These are phyloP conservation scores for Chromoteleia sp. DNA, from an alignment of 2,888 invertebrate genomes.

Conservation along the genomic window DNA sequence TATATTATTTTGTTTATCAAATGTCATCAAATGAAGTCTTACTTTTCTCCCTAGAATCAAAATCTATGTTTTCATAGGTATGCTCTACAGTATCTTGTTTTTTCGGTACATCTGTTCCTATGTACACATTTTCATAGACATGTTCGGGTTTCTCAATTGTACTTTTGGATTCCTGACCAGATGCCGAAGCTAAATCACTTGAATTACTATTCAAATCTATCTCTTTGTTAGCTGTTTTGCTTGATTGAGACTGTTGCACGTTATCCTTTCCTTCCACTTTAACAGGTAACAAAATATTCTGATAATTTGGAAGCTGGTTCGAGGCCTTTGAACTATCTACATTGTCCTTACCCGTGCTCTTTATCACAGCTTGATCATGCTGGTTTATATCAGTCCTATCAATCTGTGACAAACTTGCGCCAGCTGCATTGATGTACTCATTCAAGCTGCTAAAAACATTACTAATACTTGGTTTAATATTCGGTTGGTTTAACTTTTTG, in stretches of 20 bases:
- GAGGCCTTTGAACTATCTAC: constrained; percentile 21
- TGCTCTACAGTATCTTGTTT: constrained; percentile 69
- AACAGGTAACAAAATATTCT: constrained; percentile 78
- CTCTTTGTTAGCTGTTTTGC: constrained; percentile 54
- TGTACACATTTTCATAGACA: constrained; percentile 78
- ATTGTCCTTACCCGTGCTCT: constrained; percentile 30
- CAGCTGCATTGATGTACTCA: constrained; percentile 86
- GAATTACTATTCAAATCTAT: constrained; percentile 22
- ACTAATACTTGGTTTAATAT: constrained; percentile 86
- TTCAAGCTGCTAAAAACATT: constrained; percentile 88
- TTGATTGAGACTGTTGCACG: constrained; percentile 31
- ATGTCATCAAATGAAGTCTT: constrained; percentile 3
- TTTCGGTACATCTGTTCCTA: constrained; percentile 74
- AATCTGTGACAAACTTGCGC: constrained; percentile 75
- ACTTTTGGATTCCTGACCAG: constrained; percentile 57
- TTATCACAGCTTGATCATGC: constrained; percentile 36
- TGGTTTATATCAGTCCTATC: constrained; percentile 60
- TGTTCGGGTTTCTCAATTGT: constrained; percentile 73
- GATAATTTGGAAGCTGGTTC: constrained; percentile 73
- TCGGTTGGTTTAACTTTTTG: constrained; percentile 80
- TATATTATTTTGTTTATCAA: too few relatives aligned
- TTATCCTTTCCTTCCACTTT: constrained; percentile 72
- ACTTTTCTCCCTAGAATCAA: constrained; percentile 66
- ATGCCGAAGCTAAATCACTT: constrained; percentile 40
- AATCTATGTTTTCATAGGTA: constrained; percentile 77